These are phyloP conservation scores for Artemia sinica DNA, from an alignment of 2,888 invertebrate species.

Conservation along the genomic window DNA sequence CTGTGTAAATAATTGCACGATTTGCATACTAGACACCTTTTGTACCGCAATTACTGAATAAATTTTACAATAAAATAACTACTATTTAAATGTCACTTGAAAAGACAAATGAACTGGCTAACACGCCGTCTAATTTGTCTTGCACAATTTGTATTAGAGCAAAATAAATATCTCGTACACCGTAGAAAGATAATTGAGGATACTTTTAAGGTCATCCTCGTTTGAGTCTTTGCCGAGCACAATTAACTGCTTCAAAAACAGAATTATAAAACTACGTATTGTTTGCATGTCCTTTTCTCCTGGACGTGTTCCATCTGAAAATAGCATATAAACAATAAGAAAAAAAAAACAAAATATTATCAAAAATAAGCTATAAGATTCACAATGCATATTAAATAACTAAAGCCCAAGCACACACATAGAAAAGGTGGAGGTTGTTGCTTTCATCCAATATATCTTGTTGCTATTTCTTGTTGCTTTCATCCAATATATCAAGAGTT, in stretches of 20 bases:
- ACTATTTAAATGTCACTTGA: too few species aligned
- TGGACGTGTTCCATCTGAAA: conserved; percentile 74
- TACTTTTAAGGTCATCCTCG: conserved; percentile 95
- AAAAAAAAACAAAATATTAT: too few species aligned
- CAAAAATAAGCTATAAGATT: too few species aligned
- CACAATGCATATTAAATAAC: too few species aligned
- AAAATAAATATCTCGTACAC: conserved; percentile 64
- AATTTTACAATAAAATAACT: too few species aligned
- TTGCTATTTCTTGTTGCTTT: too few species aligned
- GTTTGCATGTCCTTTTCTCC: conserved; percentile 83
- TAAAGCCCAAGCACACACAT: too few species aligned
- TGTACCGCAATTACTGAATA: background rate
- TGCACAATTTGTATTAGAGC: background rate
- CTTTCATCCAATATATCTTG: too few species aligned
- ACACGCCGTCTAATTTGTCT: background rate
- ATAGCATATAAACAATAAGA: too few species aligned
- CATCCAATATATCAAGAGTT: too few species aligned
- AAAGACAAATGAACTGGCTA: too few species aligned
- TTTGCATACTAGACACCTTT: conserved; percentile 14
- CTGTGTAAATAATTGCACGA: background rate
- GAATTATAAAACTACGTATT: conserved; percentile 80
- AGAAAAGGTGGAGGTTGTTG: too few species aligned
- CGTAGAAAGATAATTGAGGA: conserved; percentile 91
- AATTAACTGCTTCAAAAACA: conserved; percentile 87
- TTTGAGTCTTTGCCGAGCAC: conserved; percentile 92